Evolutionary conservation across 2,113 vertebrate genomes (phyloP).

Genomic region (Halcyon senegalensis): DNA sequence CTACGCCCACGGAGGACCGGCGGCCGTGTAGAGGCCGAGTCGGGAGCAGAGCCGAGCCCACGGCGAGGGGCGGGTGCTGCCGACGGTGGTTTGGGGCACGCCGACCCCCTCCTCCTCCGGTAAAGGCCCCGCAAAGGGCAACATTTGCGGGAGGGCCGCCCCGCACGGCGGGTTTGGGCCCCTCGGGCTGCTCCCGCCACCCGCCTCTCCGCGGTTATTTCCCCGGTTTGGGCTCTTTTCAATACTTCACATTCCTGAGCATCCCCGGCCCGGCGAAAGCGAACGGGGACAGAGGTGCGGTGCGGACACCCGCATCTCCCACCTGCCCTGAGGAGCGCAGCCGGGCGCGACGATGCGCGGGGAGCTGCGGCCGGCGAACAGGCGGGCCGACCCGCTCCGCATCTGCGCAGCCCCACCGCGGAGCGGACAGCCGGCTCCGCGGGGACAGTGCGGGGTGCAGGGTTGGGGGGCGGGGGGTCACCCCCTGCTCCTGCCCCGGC

Average conservation of each 20-base stretch:
- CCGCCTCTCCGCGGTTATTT: neutral
- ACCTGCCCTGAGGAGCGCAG: neutral
- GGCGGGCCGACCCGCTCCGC: neutral
- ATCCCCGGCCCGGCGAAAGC: neutral
- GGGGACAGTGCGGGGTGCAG: neutral
- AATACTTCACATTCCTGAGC: neutral
- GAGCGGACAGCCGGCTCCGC: neutral
- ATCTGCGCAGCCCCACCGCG: neutral
- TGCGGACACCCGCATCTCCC: neutral
- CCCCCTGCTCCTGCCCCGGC: neutral
- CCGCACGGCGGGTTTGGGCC: neutral
- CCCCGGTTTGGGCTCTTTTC: fast-evolving
- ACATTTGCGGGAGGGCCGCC: neutral
- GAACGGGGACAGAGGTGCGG: neutral
- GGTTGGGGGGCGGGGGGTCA: too few species aligned
- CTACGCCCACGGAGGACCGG: neutral
- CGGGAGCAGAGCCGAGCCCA: neutral
- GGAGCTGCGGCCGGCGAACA: neutral
- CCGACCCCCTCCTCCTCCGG: neutral
- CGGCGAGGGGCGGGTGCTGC: neutral
- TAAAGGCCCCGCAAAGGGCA: neutral
- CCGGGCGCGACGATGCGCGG: neutral
- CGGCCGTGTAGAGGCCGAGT: neutral
- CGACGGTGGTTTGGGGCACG: neutral
- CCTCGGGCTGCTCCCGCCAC: neutral